Evolutionary conservation across 2,888 invertebrate species (phyloP), one percentile per base, ranked within the genome.

Genomic region (Sesia apiformis): DNA sequence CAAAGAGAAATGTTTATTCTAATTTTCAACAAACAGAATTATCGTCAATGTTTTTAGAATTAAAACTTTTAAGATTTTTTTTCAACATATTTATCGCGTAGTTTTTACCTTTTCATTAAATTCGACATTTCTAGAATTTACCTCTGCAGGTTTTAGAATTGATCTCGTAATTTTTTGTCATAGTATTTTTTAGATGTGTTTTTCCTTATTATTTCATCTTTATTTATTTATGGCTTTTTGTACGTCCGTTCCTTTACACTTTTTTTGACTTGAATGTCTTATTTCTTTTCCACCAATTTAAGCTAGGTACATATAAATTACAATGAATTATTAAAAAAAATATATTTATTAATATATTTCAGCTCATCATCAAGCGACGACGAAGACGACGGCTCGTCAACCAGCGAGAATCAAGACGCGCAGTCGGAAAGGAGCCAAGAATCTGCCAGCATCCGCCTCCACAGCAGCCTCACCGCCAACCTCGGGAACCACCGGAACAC

Each of bases 351-450:
- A 1, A n/a, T 23, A 46, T 23, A 8, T 46, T 3, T 65, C 92
- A 94, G 84, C 85, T 95, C 81, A 75, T 94, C 94, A 55, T 94
- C 94, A 55, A 94, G 94, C 66, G 94, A 94, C 51, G 93, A 93
- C 56, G 92, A 91, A 54, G 92, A 92, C 62, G 90, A 90, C 54
- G 91, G 90, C 2, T 88, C 89, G 0, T 86, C 87, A 1, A 79
- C 82, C 39, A 89, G 88, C 58, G 90, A 90, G 63, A 87, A 85
- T 63, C 82, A 82, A 53, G 88, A 85, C 59, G 86, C 84, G 0
- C 78, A 77, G 39, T 84, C 84, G 0, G 87, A 86, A 52, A 58
- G 80, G 5, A 82, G 84, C 52, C 84, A 86, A 42, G 86, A 84
- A 43, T 84, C 83, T 0, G 76, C 74, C n/a, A 71, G 68, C 39